Base-by-base conservation (phyloP, 1,140 invertebrate species). In the Aleiodes sp. region DNA sequence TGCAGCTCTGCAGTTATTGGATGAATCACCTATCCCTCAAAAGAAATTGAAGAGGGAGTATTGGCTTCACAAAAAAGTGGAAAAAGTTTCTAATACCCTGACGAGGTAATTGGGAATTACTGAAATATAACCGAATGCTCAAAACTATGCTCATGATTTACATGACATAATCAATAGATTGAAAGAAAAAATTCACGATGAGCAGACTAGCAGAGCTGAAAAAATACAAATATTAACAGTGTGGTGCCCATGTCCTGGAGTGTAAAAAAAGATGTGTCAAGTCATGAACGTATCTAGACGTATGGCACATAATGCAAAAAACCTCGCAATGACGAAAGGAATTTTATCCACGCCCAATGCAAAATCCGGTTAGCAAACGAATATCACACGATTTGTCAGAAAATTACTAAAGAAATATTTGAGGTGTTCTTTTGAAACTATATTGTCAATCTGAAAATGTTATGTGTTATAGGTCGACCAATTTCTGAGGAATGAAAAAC, bases 201-300 rank as follows among this genome's bases (percentile, higher is more conserved):
- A 68, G 14, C 6, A 46, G 7, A 68, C 66, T 0, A 41, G 1
- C n/a, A 41, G 35, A 60, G 12, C 3, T 2, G 66, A 61, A 46
- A 68, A 68, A 46, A 41, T 68, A 43, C 66, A 68, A 68, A 68
- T 68, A 28, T 29, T 61, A 7, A 68, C 56, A 26, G 19, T 68
- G 12, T 41, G n/a, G n/a, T 68, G n/a, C 66, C 56, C 4, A 4
- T 16, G 24, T 26, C 24, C 43, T 68, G 57, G 57, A 43, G 56
- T 12, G 16, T 33, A 12, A n/a, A 28, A 7, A 68, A 60, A 60
- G n/a, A 43, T 68, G 24, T 35, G 16, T 19, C 12, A 61, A 29
- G n/a, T 61, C 9, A 60, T 68, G 33, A 16, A 41, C 12, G 21
- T 56, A 21, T 26, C 56, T 12, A 68, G 24, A 31, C 16, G 60